Evolutionary conservation across 92 coral and sea anemone species (phyloP), one percentile per base, ranked within the genome.

Genomic region (Muricea muricata): DNA sequence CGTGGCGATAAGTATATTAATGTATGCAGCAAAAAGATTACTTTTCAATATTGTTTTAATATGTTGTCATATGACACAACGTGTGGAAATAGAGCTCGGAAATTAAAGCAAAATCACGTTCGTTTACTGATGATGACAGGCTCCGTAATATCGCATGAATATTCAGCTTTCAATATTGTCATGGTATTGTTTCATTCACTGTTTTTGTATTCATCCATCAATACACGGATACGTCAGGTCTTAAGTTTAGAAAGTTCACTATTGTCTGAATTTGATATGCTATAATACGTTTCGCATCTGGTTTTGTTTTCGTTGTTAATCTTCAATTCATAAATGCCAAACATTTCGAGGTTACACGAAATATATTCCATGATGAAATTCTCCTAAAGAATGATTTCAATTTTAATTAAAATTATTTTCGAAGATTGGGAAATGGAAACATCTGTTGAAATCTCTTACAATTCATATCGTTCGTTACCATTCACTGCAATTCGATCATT

Each of bases 51-150:
- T 63, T 25, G n/a, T 4, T 26, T 52, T 25, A 52, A 52, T 52
- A 52, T 52, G 50, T 57, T n/a, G 30, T 57, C 65, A 57, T 57
- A 29, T 63, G 70, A 63, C 37, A 12, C 37, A 60, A 60, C 33
- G 18, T 25, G 15, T 11, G 29, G 2, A 30, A 24, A 60, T 60
- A 24, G 2, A 60, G 23, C 7, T 18, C 15, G 24, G 6, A 20
- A 52, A 52, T 52, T 1, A 13, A 52, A 52, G 24, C 60, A 15
- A 10, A 52, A 52, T 9, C 23, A 2, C 50, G 4, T 45, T 45
- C 50, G 50, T 45, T 45, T 45, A 45, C 50, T 45, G 14, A 45
- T 45, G 50, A 45, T 45, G 15, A 45, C 50, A 45, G 50, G 14
- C 14, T 45, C 9, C 14, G 9, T 45, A 45, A 45, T 8, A 45